Evolutionary conservation across 2,888 invertebrate species (phyloP), one percentile per base, ranked within the genome.

Genomic region (Xanthia icteritia): DNA sequence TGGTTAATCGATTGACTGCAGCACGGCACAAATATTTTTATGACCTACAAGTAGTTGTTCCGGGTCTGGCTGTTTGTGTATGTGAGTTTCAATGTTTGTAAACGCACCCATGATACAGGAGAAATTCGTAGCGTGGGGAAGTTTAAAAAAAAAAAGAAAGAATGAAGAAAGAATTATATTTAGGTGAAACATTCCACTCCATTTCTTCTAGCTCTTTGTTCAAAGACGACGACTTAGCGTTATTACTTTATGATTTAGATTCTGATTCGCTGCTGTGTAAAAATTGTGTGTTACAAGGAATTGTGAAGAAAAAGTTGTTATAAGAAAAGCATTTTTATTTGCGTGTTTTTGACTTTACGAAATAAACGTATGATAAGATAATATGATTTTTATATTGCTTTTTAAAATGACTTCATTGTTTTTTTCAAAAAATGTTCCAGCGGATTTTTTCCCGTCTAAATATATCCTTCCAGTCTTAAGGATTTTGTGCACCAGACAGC

Each of bases 211-310:
- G 6, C 36, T 63, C 23, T 15, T n/a, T 63, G 61, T 69, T n/a
- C 8, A 11, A 23, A 58, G 42, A 61, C 13, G n/a, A 51, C 39
- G 48, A 31, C 20, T 45, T 36, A 9, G 9, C 6, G 61, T 54
- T 70, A 70, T 76, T 76, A 70, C 31, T 66, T 66, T 70, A 69
- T 76, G 66, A 70, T 66, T 58, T 36, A 58, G 42, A 67, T 66
- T 51, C 42, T n/a, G n/a, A 66, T 56, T 70, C 31, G 9, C 31
- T 61, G 20, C 54, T 61, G 54, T 56, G 42, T 51, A 58, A 31
- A 63, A 66, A 76, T 64, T 60, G 5, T 61, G 42, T 60, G 27
- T 42, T 9, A 36, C 36, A n/a, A n/a, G n/a, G n/a, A n/a, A n/a
- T n/a, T n/a, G 60, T 45, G 2, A 15, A 2, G 48, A 27, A 42